Percentiles rank a stretch among this genome's conserved stretches.
phyloP scores from a whole-genome alignment of 2,888 invertebrate species.

The Netelia inedita region DNA sequence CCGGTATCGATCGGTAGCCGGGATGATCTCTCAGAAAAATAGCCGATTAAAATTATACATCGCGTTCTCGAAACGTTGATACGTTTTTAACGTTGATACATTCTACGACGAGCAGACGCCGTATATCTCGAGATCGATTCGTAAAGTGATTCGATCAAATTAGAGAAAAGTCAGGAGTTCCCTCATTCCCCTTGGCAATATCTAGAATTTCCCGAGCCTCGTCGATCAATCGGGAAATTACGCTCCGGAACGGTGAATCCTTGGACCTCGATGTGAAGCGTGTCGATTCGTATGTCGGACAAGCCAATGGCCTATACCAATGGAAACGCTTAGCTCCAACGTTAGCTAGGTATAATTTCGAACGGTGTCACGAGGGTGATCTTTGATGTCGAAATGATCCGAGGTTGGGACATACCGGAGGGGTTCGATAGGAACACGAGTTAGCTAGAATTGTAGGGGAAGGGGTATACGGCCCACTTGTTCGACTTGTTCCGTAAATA shows the following conservation, averaged over 20 bases:
- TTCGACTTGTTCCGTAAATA: slow-evolving; percentile 30
- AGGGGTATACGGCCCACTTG: not conserved
- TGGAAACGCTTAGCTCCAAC: not conserved
- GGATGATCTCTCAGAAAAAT: too few relatives aligned
- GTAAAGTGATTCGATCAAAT: too few relatives aligned
- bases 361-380: slow-evolving; percentile 13
- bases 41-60: too few relatives aligned
- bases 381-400: slow-evolving; percentile 16
- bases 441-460: not conserved
- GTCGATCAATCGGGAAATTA: slow-evolving; percentile 16
- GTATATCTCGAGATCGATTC: too few relatives aligned
- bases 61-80: too few relatives aligned
- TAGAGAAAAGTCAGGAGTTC: too few relatives aligned
- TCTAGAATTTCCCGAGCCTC: not conserved
- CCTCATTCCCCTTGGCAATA: not conserved
- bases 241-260: not conserved
- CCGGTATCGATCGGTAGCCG: not conserved
- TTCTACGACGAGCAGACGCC: too few relatives aligned
- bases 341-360: slow-evolving; percentile 6
- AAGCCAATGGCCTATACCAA: not conserved
- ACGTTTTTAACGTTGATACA: too few relatives aligned
- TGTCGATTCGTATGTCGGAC: slow-evolving; percentile 5
- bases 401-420: not conserved
- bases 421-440: not conserved
- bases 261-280: not conserved